A percentile compares a stretch with the other conserved stretches of the same genome.
Evolutionary conservation across 2,113 vertebrate species (phyloP).

Genomic region (Anhinga rufa): DNA sequence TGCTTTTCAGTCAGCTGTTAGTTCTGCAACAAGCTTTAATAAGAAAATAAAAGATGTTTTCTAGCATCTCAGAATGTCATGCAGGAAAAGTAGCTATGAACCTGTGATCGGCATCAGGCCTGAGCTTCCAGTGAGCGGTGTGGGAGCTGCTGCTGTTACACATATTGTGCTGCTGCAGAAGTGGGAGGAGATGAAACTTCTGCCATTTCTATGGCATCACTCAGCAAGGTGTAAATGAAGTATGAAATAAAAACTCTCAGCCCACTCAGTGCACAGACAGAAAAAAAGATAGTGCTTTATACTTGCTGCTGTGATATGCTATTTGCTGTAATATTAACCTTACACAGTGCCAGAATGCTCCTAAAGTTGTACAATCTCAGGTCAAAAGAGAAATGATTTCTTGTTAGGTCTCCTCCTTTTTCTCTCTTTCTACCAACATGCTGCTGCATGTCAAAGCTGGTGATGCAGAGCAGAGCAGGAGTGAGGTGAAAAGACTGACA

Average conservation of each 20-base stretch:
- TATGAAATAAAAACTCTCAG: conserved; percentile 73
- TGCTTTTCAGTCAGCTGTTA: conserved; percentile 22
- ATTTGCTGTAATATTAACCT: conserved; percentile 61
- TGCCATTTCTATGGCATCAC: conserved; percentile 65
- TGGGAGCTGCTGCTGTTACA: conserved; percentile 52
- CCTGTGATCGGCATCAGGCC: conserved; percentile 12
- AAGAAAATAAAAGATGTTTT: conserved; percentile 10
- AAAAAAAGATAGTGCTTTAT: conserved; percentile 47
- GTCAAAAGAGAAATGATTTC: conserved; percentile 46
- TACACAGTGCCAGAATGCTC: conserved; percentile 19
- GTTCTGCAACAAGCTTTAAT: conserved; percentile 39
- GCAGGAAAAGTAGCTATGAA: conserved; percentile 16
- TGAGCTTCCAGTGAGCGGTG: neutral
- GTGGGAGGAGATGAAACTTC: conserved; percentile 59
- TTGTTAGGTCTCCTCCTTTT: neutral
- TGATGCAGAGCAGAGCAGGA: conserved; percentile 11
- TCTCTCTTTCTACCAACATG: neutral
- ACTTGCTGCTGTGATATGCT: conserved; percentile 52
- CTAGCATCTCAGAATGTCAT: conserved; percentile 5
- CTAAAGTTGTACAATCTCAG: conserved; percentile 40
- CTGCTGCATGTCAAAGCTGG: conserved; percentile 4
- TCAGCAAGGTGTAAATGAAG: conserved; percentile 76
- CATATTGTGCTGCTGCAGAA: conserved; percentile 45
- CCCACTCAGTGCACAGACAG: conserved; percentile 57
- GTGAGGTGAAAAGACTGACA: conserved; percentile 5